phyloP scores from a whole-genome alignment of 2,113 vertebrate genomes.

The Colinus virginianus region DNA sequence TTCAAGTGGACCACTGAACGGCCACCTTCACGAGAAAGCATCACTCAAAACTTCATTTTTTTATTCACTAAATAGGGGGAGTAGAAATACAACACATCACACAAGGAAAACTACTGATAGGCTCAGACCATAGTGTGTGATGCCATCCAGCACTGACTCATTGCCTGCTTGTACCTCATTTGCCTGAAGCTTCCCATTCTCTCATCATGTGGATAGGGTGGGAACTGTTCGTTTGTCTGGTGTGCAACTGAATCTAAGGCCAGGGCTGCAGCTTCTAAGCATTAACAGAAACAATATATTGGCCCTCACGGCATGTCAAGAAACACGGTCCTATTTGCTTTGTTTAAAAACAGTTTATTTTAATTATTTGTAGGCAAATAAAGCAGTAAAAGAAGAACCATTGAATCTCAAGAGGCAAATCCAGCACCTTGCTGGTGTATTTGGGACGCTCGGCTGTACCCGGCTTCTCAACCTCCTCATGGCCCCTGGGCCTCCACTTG shows the following conservation, averaged over 20 bases:
- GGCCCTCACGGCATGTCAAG: background rate
- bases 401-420: background rate
- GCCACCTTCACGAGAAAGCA: background rate
- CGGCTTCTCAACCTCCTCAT: background rate
- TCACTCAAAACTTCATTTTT: background rate
- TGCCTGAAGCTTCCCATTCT: background rate
- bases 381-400: background rate
- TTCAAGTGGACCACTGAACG: background rate
- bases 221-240: background rate
- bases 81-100: background rate
- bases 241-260: background rate
- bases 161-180: background rate
- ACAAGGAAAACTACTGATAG: background rate
- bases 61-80: background rate
- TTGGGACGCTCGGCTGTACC: accelerated
- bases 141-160: accelerated
- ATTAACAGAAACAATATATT: background rate
- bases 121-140: accelerated
- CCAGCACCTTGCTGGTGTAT: background rate
- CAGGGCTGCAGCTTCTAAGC: background rate
- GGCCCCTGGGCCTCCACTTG: background rate
- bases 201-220: background rate
- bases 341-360: background rate
- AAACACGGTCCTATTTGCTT: background rate
- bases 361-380: background rate